Percentiles rank a stretch among this genome's conserved stretches.
Conservation (phyloP, 2,113 vertebrate species). For the Aegotheles bennettii region DNA sequence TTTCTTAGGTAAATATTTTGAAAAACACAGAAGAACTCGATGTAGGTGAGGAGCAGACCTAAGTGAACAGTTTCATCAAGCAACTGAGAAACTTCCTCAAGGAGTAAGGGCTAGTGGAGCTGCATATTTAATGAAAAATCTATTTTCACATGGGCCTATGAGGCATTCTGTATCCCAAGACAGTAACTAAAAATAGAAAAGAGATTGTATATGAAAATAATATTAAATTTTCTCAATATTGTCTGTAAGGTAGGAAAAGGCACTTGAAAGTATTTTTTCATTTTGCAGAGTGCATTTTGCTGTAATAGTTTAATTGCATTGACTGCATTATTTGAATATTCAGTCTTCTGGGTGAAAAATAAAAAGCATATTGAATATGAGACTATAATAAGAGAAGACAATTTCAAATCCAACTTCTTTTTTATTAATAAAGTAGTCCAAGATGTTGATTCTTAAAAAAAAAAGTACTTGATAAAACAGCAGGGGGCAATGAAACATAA, state of each 20-base stretch:
- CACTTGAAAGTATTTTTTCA: neutral
- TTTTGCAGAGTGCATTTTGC: neutral
- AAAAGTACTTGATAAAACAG: conserved; percentile 29
- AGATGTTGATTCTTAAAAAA: neutral
- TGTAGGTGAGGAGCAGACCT: neutral
- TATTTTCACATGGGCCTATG: neutral
- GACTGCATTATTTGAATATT: neutral
- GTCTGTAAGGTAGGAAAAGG: neutral
- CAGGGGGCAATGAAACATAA: conserved; percentile 68
- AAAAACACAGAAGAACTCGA: neutral
- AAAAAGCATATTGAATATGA: neutral
- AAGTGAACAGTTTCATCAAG: neutral
- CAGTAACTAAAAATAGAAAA: neutral
- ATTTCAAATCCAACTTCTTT: neutral
- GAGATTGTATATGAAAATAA: neutral
- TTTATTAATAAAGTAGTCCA: neutral
- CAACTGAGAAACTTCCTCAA: neutral
- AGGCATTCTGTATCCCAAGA: neutral
- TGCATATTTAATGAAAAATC: neutral
- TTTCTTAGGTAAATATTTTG: neutral
- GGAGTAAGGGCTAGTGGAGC: neutral
- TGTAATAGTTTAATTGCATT: neutral
- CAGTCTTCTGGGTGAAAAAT: neutral
- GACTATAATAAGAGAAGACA: neutral
- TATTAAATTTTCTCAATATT: neutral